Conservation (phyloP, 2,113 vertebrate species). For the Trachemys scripta region DNA sequence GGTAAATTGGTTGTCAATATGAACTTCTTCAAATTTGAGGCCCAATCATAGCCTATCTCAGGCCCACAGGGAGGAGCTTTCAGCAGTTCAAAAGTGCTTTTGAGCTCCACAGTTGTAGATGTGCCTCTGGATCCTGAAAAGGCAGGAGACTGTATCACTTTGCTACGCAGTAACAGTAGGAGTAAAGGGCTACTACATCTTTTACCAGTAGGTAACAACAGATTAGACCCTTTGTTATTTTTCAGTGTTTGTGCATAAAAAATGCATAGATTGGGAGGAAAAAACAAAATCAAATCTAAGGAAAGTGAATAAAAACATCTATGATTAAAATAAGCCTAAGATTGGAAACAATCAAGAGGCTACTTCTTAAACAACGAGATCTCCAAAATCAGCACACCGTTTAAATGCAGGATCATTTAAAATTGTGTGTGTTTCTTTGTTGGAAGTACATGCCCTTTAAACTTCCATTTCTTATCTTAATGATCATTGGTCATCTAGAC, state of each 20-base stretch:
- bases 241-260: not conserved
- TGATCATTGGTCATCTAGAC: not conserved
- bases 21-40: not conserved
- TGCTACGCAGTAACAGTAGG: not conserved
- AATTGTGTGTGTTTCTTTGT: not conserved
- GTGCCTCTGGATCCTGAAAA: not conserved
- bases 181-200: not conserved
- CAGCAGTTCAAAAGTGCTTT: not conserved
- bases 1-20: not conserved
- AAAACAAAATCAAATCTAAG: not conserved
- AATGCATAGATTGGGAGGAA: not conserved
- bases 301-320: not conserved
- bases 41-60: not conserved
- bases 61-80: not conserved
- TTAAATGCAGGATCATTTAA: not conserved
- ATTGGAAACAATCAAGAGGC: not conserved
- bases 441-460: not conserved
- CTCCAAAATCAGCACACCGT: not conserved
- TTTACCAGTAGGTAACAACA: not conserved
- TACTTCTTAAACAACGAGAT: not conserved
- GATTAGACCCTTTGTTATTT: not conserved
- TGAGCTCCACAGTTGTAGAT: not conserved
- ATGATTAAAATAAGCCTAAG: not conserved
- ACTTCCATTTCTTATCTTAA: not conserved
- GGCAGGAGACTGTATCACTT: not conserved